Conservation (phyloP, 37 sponge, comb jelly and placozoan species). For the Haliclona indistincta region DNA sequence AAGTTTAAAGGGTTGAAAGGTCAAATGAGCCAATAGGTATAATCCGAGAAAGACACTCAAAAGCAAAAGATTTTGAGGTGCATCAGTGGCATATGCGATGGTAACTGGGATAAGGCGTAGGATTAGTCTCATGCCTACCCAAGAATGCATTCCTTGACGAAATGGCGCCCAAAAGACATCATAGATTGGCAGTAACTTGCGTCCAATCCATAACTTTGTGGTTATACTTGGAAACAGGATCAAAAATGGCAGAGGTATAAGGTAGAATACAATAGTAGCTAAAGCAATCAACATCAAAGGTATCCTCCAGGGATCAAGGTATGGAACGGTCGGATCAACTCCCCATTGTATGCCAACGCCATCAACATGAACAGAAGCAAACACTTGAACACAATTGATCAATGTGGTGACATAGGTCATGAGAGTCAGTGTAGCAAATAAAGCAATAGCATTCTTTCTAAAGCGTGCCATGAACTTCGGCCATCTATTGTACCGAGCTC, state of each 20-base stretch:
- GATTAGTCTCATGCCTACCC: neutral
- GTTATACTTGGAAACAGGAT: too few relatives aligned
- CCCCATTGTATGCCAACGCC: neutral
- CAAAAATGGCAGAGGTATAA: too few relatives aligned
- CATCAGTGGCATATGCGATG: neutral
- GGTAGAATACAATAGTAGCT: too few relatives aligned
- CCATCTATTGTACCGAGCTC: neutral
- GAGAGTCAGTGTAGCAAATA: constrained; percentile 3
- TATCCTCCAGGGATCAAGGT: too few relatives aligned
- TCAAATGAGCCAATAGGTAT: too few relatives aligned
- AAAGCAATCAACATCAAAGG: too few relatives aligned
- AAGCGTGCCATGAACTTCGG: neutral
- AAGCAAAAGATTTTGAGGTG: neutral
- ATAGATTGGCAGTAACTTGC: neutral
- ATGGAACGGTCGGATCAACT: too few relatives aligned
- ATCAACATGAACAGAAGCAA: neutral
- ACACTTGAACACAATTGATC: neutral
- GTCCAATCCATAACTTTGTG: too few relatives aligned
- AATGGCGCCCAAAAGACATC: constrained; percentile 7
- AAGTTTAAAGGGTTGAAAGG: too few relatives aligned
- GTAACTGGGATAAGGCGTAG: neutral
- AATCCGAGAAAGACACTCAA: constrained; percentile 3
- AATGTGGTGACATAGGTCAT: neutral
- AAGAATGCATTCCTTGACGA: neutral
- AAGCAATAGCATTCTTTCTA: neutral